Conservation (phyloP, 2,888 invertebrate genomes). For the Syrphus vitripennis region DNA sequence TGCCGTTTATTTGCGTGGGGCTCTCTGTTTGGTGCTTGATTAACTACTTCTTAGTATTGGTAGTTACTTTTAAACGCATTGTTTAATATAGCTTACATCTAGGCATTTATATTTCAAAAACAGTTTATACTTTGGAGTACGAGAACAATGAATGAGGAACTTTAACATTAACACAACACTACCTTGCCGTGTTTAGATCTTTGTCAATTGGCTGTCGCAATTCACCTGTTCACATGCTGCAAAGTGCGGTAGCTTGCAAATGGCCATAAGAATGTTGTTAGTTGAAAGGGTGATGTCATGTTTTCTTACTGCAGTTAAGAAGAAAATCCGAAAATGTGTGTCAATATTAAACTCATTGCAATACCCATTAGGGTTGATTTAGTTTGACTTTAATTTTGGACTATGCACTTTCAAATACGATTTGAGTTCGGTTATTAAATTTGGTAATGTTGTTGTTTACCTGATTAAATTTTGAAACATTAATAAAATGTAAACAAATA, state of each 20-base stretch:
- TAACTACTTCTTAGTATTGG: slow-evolving; percentile 16
- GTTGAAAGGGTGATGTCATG: slow-evolving; percentile 9
- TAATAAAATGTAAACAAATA: too few species aligned
- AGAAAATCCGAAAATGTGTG: background rate
- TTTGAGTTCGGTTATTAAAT: too few species aligned
- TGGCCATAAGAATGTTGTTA: background rate
- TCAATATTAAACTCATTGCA: background rate
- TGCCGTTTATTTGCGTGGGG: slow-evolving; percentile 4
- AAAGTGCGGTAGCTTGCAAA: background rate
- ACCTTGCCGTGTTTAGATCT: background rate
- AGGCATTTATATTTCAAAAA: background rate
- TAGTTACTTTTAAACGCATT: background rate
- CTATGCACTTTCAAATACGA: background rate
- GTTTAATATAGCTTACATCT: background rate
- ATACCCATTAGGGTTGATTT: background rate
- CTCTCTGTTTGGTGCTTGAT: slow-evolving; percentile 8
- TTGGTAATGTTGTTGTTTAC: too few species aligned
- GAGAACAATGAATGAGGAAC: slow-evolving; percentile 7
- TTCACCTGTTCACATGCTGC: background rate
- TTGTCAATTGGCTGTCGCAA: background rate
- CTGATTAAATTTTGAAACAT: too few species aligned
- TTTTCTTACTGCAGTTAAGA: background rate
- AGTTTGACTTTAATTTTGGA: background rate
- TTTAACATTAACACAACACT: too few species aligned
- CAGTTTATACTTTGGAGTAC: background rate